Percentiles rank a stretch among this genome's conserved stretches.
These are phyloP conservation scores for Apamea monoglypha DNA, from an alignment of 2,888 invertebrate species.

Conservation along the genomic window DNA sequence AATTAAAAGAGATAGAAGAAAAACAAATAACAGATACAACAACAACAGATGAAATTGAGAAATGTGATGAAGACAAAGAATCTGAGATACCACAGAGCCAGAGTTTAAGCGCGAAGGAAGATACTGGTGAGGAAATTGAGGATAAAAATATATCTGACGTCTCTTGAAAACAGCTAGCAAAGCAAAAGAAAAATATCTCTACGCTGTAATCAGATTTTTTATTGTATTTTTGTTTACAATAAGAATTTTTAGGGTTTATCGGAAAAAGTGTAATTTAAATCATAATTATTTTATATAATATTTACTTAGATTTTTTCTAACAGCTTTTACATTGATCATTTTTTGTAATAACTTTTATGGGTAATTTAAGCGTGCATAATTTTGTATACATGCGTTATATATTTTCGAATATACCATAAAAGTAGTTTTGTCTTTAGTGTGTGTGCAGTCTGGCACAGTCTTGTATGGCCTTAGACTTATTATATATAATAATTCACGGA, in stretches of 20 bases:
- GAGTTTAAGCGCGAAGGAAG: not conserved
- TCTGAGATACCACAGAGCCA: constrained; percentile 11
- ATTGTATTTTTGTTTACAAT: not conserved
- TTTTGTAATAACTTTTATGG: not conserved
- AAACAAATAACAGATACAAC: not conserved
- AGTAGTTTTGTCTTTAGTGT: not conserved
- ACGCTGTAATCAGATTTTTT: not conserved
- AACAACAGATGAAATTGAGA: not conserved
- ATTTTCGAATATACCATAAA: not conserved
- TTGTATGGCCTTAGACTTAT: not conserved
- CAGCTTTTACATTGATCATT: not conserved
- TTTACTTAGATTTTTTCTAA: constrained; percentile 15
- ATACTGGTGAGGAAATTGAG: not conserved
- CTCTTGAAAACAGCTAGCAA: not conserved
- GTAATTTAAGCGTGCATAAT: not conserved
- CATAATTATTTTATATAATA: constrained; percentile 1
- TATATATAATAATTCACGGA: not conserved
- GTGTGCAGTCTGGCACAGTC: not conserved
- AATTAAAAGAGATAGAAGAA: constrained; percentile 13
- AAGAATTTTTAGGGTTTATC: not conserved
- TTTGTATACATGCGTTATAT: not conserved
- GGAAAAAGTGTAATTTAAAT: not conserved
- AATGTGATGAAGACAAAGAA: constrained; percentile 4
- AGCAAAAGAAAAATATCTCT: not conserved
- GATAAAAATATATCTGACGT: not conserved